Base-by-base conservation (phyloP, 2,113 vertebrate genomes). In the Nothobranchius furzeri region DNA sequence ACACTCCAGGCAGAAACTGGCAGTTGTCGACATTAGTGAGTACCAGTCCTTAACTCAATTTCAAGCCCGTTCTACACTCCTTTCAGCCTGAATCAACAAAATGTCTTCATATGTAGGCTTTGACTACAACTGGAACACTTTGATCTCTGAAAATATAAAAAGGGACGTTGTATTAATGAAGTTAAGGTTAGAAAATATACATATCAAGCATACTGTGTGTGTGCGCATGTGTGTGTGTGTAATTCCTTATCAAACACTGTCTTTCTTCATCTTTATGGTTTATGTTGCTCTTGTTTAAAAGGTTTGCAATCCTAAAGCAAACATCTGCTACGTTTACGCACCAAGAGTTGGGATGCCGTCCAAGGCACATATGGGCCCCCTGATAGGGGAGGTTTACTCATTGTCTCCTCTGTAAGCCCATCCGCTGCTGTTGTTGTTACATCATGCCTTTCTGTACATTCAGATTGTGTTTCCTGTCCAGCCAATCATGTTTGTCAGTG, bases 321-420 rank as follows among this genome's bases (percentile, higher is more conserved):
- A 88, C 90, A 91, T 88, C 89, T 90, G 90, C 81, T 67, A 64
- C 70, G 80, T 88, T 84, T 74, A 84, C 76, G 82, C 84, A 79
- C 75, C 78, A 85, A 70, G 76, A 81, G 69, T 87, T 64, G 76
- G 85, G 86, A 86, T 63, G 64, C 63, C 67, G 85, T 87, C 86
- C 86, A 83, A 83, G 75, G 70, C 85, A 80, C 86, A 89, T 88
- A 88, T 90, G 88, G 84, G 55, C 81, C 75, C 73, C 70, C 87
- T 85, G 89, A 88, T 88, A 84, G 81, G 58, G 69, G 60, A 81
- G 81, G 76, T 80, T 88, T 85, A 91, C 85, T 87, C 82, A 84
- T 80, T 85, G 84, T 84, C 84, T 90, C 75, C 71, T 86, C 83
- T 85, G 80, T 75, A 85, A 85, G 85, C 79, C 85, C 88, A 90